phyloP scores from a whole-genome alignment of 2,113 vertebrate genomes.

The Diadophis punctatus region DNA sequence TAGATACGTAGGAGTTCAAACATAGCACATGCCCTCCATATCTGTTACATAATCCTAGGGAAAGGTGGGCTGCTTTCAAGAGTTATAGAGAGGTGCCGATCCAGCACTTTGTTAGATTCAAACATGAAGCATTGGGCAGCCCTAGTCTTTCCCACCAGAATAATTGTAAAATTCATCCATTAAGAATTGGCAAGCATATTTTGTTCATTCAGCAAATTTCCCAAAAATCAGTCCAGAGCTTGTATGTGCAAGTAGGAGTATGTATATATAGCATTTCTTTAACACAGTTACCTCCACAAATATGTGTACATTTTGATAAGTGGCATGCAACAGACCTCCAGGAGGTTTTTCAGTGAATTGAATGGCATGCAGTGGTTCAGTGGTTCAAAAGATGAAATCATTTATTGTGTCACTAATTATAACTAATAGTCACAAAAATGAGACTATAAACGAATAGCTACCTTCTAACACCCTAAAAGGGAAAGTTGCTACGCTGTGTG shows the following conservation, averaged over 20 bases:
- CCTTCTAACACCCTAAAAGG: conserved; percentile 82
- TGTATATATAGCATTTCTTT: conserved; percentile 58
- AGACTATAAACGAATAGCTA: conserved; percentile 78
- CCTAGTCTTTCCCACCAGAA: conserved; percentile 21
- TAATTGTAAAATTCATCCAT: conserved; percentile 37
- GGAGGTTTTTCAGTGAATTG: conserved; percentile 76
- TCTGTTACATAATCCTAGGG: not conserved
- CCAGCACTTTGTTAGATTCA: not conserved
- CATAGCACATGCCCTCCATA: not conserved
- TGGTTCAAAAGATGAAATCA: conserved; percentile 71
- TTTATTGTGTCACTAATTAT: conserved; percentile 68
- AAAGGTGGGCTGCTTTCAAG: not conserved
- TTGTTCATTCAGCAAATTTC: conserved; percentile 53
- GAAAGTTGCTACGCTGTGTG: conserved; percentile 81
- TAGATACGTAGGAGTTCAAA: not conserved
- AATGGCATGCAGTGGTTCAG: conserved; percentile 76
- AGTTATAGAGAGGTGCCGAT: not conserved
- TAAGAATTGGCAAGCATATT: conserved; percentile 47
- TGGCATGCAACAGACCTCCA: conserved; percentile 80
- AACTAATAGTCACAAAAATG: conserved; percentile 77
- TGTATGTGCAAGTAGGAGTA: not conserved
- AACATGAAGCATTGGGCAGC: not conserved
- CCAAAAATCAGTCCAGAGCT: conserved; percentile 25
- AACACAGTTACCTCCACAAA: conserved; percentile 76
- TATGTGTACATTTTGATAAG: conserved; percentile 55